Evolutionary conservation across 64 coral and sea anemone genomes (phyloP).

Genomic region (Cladopsammia gracilis): DNA sequence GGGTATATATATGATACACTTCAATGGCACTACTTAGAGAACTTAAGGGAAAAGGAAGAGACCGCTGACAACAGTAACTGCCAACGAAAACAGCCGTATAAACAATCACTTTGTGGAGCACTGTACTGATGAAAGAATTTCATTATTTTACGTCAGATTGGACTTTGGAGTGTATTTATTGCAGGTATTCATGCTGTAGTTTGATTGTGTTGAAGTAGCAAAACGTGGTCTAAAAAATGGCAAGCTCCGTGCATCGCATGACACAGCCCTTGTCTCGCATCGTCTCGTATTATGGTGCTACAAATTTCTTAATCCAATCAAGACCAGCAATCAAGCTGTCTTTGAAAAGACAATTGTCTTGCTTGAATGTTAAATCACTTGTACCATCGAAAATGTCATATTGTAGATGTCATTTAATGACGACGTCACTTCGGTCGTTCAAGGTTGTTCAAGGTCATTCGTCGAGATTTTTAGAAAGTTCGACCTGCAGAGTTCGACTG

Average conservation of each 20-base stretch:
- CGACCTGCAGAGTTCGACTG: not conserved
- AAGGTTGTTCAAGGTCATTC: slow-evolving; percentile 2
- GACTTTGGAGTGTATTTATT: too few species aligned
- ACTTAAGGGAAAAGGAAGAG: too few species aligned
- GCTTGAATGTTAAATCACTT: not conserved
- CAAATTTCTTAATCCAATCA: not conserved
- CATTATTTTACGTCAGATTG: too few species aligned
- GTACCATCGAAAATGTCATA: not conserved
- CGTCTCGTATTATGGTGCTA: not conserved
- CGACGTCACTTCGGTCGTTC: not conserved
- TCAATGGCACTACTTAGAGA: too few species aligned
- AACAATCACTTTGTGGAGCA: too few species aligned
- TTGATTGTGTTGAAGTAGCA: too few species aligned
- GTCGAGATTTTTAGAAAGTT: not conserved
- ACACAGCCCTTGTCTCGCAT: not conserved
- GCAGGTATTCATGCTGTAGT: too few species aligned
- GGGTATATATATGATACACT: too few species aligned
- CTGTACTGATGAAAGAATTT: too few species aligned
- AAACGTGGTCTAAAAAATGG: not conserved
- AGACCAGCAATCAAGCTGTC: not conserved
- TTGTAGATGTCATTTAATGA: not conserved
- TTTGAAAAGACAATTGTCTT: not conserved
- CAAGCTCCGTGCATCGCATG: not conserved
- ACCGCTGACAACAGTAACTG: too few species aligned
- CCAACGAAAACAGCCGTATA: too few species aligned